These are phyloP conservation scores for Muscicapa comitata DNA, from an alignment of 2,797 vertebrate genomes.

Conservation along the genomic window DNA sequence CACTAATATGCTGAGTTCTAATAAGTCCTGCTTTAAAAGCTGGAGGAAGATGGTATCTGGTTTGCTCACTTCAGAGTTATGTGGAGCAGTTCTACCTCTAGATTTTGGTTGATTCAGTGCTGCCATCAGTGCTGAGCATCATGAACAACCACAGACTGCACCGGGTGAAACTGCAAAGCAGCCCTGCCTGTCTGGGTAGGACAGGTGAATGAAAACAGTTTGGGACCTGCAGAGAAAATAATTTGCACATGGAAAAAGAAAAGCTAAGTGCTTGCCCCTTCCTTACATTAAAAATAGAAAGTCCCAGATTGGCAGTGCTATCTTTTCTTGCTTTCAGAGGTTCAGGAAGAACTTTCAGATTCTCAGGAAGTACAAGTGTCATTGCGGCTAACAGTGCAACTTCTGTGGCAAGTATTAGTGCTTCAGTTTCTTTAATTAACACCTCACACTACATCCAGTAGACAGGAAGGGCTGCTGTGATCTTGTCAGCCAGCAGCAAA, in stretches of 20 bases:
- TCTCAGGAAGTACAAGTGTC: background rate
- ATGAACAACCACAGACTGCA: background rate
- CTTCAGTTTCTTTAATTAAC: background rate
- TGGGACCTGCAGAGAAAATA: background rate
- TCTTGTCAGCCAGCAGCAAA: background rate
- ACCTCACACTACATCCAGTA: background rate
- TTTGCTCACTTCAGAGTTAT: background rate
- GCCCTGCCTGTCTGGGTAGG: background rate
- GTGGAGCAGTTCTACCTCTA: background rate
- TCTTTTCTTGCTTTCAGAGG: background rate
- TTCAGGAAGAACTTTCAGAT: background rate
- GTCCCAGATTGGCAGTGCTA: background rate
- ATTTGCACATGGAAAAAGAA: background rate
- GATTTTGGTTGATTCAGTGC: background rate
- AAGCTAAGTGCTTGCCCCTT: background rate
- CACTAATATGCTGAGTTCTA: background rate
- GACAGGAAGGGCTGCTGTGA: background rate
- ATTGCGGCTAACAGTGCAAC: rapidly evolving
- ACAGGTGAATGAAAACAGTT: background rate
- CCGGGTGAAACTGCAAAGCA: rapidly evolving
- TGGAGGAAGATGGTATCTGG: background rate
- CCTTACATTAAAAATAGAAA: background rate
- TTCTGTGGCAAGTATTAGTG: background rate
- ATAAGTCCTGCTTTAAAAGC: background rate
- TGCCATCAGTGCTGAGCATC: background rate